Conservation (phyloP, 2,888 invertebrate genomes). For the Punctoribates punctum region DNA sequence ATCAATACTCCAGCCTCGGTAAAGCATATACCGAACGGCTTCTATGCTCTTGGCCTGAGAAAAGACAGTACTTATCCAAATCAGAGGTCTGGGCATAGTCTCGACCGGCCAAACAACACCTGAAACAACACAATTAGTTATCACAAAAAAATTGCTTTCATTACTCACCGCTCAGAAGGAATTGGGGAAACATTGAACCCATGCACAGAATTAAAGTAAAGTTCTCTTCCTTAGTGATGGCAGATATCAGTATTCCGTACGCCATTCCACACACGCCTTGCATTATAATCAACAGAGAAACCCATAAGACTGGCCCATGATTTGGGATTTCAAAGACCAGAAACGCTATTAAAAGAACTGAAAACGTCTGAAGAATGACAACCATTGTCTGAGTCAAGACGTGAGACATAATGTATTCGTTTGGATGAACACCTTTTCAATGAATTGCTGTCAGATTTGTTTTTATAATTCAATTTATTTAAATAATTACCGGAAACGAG, state of each 20-base stretch:
- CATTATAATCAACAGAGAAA: slow-evolving; percentile 75
- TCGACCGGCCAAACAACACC: slow-evolving; percentile 96
- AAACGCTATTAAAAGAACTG: slow-evolving; percentile 86
- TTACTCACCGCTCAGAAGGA: too few relatives aligned
- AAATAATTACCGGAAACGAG: slow-evolving; percentile 69
- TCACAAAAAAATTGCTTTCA: too few relatives aligned
- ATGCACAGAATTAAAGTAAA: slow-evolving; percentile 85
- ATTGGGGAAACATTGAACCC: slow-evolving; percentile 57
- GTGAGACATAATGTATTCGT: slow-evolving; percentile 87
- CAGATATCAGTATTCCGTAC: slow-evolving; percentile 89
- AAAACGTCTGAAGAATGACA: slow-evolving; percentile 80
- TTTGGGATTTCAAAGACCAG: slow-evolving; percentile 82
- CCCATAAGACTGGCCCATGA: slow-evolving; percentile 79
- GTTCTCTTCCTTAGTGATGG: slow-evolving; percentile 57
- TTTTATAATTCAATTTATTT: too few relatives aligned
- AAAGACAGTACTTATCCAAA: slow-evolving; percentile 65
- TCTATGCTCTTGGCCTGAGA: slow-evolving; percentile 76
- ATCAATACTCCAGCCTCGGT: slow-evolving; percentile 54
- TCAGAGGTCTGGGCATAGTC: slow-evolving; percentile 69
- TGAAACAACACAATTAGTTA: too few relatives aligned
- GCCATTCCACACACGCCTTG: slow-evolving; percentile 95
- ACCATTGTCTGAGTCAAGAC: slow-evolving; percentile 91
- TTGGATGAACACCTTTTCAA: slow-evolving; percentile 67
- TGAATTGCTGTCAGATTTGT: too few relatives aligned
- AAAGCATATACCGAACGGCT: slow-evolving; percentile 68